Evolutionary conservation across 2,113 vertebrate genomes (phyloP), one percentile per base, ranked within the genome.

Genomic region (Nyctereutes procyonoides): DNA sequence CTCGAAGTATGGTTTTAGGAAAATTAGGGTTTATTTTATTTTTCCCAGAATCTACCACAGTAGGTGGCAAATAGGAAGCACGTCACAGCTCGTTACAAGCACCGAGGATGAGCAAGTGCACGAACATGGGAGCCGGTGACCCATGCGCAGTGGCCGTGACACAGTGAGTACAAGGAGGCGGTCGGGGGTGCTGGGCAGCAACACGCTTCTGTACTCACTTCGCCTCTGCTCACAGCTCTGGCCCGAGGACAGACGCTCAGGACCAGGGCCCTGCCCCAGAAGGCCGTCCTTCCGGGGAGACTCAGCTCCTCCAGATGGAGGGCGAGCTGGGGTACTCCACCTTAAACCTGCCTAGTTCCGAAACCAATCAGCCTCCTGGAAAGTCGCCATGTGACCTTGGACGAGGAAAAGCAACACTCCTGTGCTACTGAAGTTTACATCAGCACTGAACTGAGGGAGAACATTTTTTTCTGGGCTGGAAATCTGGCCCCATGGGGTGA

Each of bases 381-480:
- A 97, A 95, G 58, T 96, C 32, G 56, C 74, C 16, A 1, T 74
- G 85, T 60, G 90, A 92, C 97, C 97, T 95, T 96, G 94, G 90
- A 92, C 28, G 74, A 94, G 90, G 74, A 95, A 84, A 56, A 84
- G 35, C 22, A 26, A 74, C 79, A 5, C 80, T 93, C 87, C 81
- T 63, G 26, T 90, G 90, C 96, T 89, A 94, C 79, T 93, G 94
- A 86, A 97, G 92, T 93, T 83, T 38, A 7, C 63, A 81, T 95
- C 97, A 80, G 81, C 97, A 97, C 88, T 80, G 86, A 94, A 73
- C 60, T 51, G 51, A 88, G 69, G 76, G 74, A 71, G 88, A 80
- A 93, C 69, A 79, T 60, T 97, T 86, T 85, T 96, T 96, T 97
- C 90, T 96, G 95, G 88, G 93, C 94, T 83, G 93, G 94, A 97